Percentiles rank a stretch among this genome's conserved stretches.
Conservation (phyloP, 2,113 vertebrate species). For the Struthidea cinerea region DNA sequence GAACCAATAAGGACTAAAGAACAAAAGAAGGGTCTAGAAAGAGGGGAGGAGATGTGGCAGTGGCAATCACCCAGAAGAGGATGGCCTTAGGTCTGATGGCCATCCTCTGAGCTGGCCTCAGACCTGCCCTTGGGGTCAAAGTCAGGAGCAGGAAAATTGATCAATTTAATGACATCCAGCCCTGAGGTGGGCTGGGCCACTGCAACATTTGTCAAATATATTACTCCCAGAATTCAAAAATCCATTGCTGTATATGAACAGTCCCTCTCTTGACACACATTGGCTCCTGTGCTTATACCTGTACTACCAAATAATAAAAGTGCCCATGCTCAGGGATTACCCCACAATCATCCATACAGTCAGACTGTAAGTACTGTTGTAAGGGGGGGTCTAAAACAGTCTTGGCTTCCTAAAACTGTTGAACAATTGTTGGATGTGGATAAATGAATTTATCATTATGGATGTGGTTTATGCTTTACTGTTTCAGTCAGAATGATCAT, state of each 20-base stretch:
- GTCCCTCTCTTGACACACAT: not conserved
- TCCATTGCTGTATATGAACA: not conserved
- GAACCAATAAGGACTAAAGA: no score
- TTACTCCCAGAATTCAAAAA: not conserved
- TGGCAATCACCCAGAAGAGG: no score
- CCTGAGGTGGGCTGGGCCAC: no score
- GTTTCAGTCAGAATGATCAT: not conserved
- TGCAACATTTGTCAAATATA: not conserved
- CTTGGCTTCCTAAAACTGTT: not conserved
- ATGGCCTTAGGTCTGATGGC: no score
- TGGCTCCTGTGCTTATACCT: not conserved
- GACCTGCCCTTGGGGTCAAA: no score
- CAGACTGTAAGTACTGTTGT: not conserved
- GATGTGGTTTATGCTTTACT: not conserved
- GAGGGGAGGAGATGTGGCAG: no score
- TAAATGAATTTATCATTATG: not conserved
- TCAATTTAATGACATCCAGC: no score
- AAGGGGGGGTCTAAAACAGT: not conserved
- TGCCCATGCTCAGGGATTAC: not conserved
- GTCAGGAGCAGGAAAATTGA: no score
- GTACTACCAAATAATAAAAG: not conserved
- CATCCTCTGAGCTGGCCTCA: no score
- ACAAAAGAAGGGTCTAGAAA: no score
- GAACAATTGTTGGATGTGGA: not conserved
- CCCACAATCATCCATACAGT: rapidly evolving